A percentile compares a stretch with the other conserved stretches of the same genome.
phyloP scores from a whole-genome alignment of 2,888 invertebrate species.

The Xiphydria camelus region DNA sequence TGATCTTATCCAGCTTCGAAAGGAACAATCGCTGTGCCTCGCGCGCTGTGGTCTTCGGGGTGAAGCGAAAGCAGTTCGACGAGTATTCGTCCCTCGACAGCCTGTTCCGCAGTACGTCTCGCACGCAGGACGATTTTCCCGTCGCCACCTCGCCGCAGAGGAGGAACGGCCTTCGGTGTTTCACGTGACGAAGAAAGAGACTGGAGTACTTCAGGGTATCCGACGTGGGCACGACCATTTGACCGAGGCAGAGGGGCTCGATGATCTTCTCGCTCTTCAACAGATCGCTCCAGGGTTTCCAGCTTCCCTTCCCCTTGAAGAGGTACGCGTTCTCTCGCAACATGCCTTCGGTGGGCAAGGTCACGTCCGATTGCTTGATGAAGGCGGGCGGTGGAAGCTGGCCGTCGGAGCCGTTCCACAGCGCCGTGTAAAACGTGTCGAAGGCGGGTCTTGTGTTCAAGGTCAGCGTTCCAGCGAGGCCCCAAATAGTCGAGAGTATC shows the following conservation, averaged over 20 bases:
- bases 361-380: constrained; percentile 62
- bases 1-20: constrained; percentile 59
- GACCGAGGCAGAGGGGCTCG: constrained; percentile 23
- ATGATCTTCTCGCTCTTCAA: constrained; percentile 58
- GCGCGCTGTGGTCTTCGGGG: constrained; percentile 58
- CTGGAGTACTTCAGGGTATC: constrained; percentile 63
- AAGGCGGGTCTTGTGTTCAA: constrained; percentile 53
- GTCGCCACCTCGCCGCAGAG: constrained; percentile 66
- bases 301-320: constrained; percentile 63
- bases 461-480: constrained; percentile 60
- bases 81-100: constrained; percentile 60
- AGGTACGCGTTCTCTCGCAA: constrained; percentile 65
- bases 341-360: constrained; percentile 60
- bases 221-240: constrained; percentile 62
- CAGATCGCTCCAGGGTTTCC: constrained; percentile 65
- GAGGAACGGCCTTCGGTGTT: constrained; percentile 60
- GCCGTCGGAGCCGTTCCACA: constrained; percentile 53
- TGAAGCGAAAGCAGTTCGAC: constrained; percentile 63
- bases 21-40: constrained; percentile 61
- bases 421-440: constrained; percentile 51
- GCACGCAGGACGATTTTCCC: constrained; percentile 67
- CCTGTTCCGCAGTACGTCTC: constrained; percentile 58
- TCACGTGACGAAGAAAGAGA: constrained; percentile 62
- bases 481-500: constrained; percentile 61
- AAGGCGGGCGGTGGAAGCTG: constrained; percentile 59